phyloP scores from a whole-genome alignment of 2,797 vertebrate genomes.

The Thalassophryne amazonica region DNA sequence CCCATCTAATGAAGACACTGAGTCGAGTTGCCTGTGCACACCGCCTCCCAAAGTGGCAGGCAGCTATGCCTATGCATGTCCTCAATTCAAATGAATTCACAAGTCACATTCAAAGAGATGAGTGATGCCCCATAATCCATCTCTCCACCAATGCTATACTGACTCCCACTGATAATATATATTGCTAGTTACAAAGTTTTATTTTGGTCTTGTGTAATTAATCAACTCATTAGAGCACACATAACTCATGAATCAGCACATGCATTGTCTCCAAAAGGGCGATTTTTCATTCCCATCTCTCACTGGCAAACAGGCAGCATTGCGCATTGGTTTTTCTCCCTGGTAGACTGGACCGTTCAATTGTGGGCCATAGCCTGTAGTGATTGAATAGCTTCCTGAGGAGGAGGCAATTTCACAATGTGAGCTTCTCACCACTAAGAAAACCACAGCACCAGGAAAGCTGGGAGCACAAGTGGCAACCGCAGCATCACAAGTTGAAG shows the following conservation, averaged over 20 bases:
- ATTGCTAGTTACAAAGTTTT: conserved; percentile 64
- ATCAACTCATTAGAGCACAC: conserved; percentile 59
- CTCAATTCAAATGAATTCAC: conserved; percentile 61
- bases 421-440: conserved; percentile 33
- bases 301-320: conserved; percentile 56
- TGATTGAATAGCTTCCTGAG: conserved; percentile 73
- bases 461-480: conserved; percentile 14
- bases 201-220: conserved; percentile 70
- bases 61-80: conserved; percentile 63
- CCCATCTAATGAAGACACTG: conserved; percentile 59
- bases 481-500: conserved; percentile 5
- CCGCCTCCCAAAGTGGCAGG: conserved; percentile 53
- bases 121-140: conserved; percentile 45
- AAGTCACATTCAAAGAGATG: conserved; percentile 46
- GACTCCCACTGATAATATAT: conserved; percentile 56
- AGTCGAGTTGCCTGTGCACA: conserved; percentile 50
- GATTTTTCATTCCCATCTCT: conserved; percentile 56
- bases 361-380: conserved; percentile 55
- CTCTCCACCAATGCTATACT: conserved; percentile 38
- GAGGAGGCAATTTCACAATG: conserved; percentile 68
- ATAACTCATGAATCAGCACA: conserved; percentile 43
- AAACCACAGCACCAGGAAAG: conserved; percentile 34
- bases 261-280: conserved; percentile 48
- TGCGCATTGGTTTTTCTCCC: conserved; percentile 57
- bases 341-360: conserved; percentile 48